Evolutionary conservation across 2,113 vertebrate species (phyloP), one percentile per base, ranked within the genome.

Genomic region (Rousettus leschenaultii): DNA sequence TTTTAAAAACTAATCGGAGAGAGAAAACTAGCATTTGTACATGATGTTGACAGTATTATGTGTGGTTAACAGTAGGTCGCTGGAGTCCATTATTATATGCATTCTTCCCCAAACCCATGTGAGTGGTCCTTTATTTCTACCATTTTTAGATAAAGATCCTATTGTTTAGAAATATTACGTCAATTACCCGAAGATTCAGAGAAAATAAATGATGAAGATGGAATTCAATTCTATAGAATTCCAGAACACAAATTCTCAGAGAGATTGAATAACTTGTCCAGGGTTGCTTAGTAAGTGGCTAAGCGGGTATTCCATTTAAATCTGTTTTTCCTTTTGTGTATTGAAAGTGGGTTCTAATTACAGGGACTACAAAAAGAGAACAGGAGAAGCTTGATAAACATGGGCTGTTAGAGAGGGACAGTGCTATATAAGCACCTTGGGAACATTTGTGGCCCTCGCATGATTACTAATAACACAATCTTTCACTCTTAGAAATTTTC

Each of bases 1-100:
- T 24, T 59, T 91, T 80, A 18, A 86, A 92, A 61, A 22, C 9
- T 59, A 7, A n/a, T 19, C 74, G 51, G 80, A 89, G 78, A 61
- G 63, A 55, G 9, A 6, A 61, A 70, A 63, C 8, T 45, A 30
- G 68, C 1, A 1, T 15, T 2, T 18, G 11, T 40, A 10, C 1
- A 8, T 9, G 53, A 12, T 24, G 10, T 4, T 21, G 33, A 63
- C 6, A 5, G 22, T 22, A n/a, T 38, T 43, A 6, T 4, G 0
- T 6, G 21, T n/a, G 15, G 19, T 30, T 33, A 68, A 73, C 1
- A 3, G 14, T 12, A 43, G 6, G 38, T 24, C 65, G 0, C 53
- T 70, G 14, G 24, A 33, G 8, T 40, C 57, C 21, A 28, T 55
- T n/a, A 12, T 6, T 48, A 77, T 53, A 26, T 30, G 3, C 16